Evolutionary conservation across 2,888 invertebrate genomes (phyloP).

Genomic region (Tridacna gigas): DNA sequence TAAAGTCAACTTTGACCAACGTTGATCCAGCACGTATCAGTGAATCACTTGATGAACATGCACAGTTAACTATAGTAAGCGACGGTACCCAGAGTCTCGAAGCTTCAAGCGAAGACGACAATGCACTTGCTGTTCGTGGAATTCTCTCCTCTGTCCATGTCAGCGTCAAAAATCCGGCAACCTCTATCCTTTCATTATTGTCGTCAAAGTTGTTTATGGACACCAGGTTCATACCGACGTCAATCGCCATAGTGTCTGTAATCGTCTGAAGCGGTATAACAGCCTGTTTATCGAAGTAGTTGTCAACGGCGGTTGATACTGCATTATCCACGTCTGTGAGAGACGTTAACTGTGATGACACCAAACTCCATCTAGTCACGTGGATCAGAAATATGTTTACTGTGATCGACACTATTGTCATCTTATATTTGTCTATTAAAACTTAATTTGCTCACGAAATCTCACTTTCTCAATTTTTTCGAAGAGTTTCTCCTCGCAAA

Average conservation of each 20-base stretch:
- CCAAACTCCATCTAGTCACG: neutral
- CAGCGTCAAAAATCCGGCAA: slow-evolving; percentile 37
- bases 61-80: slow-evolving; percentile 30
- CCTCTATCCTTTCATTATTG: slow-evolving; percentile 23
- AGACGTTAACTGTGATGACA: slow-evolving; percentile 11
- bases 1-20: slow-evolving; percentile 27
- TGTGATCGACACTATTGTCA: too few relatives aligned
- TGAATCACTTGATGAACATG: neutral
- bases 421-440: too few relatives aligned
- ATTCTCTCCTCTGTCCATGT: slow-evolving; percentile 43
- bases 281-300: slow-evolving; percentile 31
- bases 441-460: too few relatives aligned
- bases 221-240: slow-evolving; percentile 34
- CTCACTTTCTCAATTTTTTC: too few relatives aligned
- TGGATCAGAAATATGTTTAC: too few relatives aligned
- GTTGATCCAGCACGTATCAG: slow-evolving; percentile 17
- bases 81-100: slow-evolving; percentile 40
- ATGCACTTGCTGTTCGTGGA: slow-evolving; percentile 24
- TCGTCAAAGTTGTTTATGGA: slow-evolving; percentile 35
- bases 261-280: slow-evolving; percentile 34
- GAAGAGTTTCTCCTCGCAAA: neutral
- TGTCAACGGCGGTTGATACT: slow-evolving; percentile 2
- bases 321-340: slow-evolving; percentile 20
- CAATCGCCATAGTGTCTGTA: slow-evolving; percentile 25
- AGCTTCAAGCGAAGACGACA: slow-evolving; percentile 16